A percentile compares a stretch with the other conserved stretches of the same genome.
Evolutionary conservation across 2,888 invertebrate genomes (phyloP).

Genomic region (Baronia brevicornis): DNA sequence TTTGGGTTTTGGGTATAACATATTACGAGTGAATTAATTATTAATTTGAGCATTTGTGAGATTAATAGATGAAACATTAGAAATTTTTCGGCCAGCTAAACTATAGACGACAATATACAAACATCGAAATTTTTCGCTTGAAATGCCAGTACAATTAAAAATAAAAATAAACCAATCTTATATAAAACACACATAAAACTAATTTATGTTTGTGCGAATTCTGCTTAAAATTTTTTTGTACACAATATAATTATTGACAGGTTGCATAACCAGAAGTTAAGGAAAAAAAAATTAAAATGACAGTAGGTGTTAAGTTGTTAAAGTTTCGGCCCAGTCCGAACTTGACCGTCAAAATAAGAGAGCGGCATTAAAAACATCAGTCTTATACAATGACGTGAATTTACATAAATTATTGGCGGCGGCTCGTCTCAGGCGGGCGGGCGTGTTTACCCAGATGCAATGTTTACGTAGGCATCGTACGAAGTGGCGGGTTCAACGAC

Average conservation of each 20-base stretch:
- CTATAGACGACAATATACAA: too few relatives aligned
- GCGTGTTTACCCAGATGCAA: conserved; percentile 56
- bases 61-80: too few relatives aligned
- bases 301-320: conserved; percentile 45
- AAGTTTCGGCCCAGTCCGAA: conserved; percentile 59
- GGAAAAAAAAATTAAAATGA: conserved; percentile 26
- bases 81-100: too few relatives aligned
- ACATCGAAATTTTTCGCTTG: too few relatives aligned
- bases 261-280: conserved; percentile 12
- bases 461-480: conserved; percentile 57
- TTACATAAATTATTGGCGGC: conserved; percentile 73
- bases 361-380: conserved; percentile 62
- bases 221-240: too few relatives aligned
- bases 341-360: conserved; percentile 70
- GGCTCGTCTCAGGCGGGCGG: conserved; percentile 49
- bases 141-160: too few relatives aligned
- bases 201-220: too few relatives aligned
- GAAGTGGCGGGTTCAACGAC: conserved; percentile 63
- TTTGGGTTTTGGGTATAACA: too few relatives aligned
- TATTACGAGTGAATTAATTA: too few relatives aligned
- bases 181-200: too few relatives aligned
- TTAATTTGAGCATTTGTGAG: too few relatives aligned
- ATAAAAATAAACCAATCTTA: too few relatives aligned
- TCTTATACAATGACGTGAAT: conserved; percentile 68
- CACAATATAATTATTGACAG: not conserved